phyloP scores from a whole-genome alignment of 2,888 invertebrate genomes.

The Parochlus steinenii region DNA sequence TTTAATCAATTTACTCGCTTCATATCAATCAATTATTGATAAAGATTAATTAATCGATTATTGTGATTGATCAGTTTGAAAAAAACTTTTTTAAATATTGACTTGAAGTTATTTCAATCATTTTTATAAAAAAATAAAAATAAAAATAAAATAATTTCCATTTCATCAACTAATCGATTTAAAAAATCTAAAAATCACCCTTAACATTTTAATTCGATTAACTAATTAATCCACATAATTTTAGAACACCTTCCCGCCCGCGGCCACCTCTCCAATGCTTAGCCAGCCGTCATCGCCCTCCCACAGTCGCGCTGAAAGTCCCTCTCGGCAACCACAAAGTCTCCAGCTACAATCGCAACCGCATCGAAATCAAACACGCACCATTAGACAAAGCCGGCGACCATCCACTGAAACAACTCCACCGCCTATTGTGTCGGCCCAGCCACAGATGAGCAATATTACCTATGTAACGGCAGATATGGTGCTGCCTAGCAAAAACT shows the following conservation, averaged over 20 bases:
- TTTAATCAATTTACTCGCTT: too few species aligned
- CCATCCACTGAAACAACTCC: constrained; percentile 19
- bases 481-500: constrained; percentile 10
- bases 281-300: constrained; percentile 60
- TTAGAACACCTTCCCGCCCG: not conserved
- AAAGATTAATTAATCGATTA: too few species aligned
- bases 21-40: too few species aligned
- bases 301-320: constrained; percentile 56
- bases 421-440: constrained; percentile 22
- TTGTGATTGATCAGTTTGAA: too few species aligned
- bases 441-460: constrained; percentile 20
- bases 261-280: constrained; percentile 23
- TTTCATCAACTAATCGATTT: too few species aligned
- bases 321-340: constrained; percentile 35
- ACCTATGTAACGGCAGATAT: constrained; percentile 20
- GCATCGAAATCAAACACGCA: constrained; percentile 2
- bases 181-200: not conserved
- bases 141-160: constrained; percentile 1
- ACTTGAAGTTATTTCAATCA: too few species aligned
- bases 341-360: constrained; percentile 27
- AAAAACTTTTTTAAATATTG: too few species aligned
- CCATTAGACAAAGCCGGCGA: constrained; percentile 12
- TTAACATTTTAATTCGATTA: too few species aligned
- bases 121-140: constrained; percentile 2
- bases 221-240: constrained; percentile 2